These are phyloP conservation scores for Danionella dracula DNA, from an alignment of 2,797 vertebrate genomes.

Conservation along the genomic window DNA sequence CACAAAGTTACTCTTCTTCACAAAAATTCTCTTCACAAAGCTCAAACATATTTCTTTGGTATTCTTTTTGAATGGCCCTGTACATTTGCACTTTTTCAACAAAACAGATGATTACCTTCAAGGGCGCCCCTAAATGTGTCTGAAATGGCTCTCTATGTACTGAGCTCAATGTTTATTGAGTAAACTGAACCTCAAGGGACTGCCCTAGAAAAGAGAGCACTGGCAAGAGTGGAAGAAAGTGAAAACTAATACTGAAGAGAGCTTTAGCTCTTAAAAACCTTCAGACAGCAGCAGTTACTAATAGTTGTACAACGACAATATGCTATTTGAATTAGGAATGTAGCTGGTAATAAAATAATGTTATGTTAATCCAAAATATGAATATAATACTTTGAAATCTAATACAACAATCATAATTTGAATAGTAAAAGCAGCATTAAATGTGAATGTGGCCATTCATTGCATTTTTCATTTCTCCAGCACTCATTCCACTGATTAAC, in stretches of 20 bases:
- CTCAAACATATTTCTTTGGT: too few species aligned
- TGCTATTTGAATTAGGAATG: too few species aligned
- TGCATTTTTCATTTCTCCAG: not conserved
- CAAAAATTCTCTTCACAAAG: too few species aligned
- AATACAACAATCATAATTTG: not conserved
- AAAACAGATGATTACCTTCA: not conserved
- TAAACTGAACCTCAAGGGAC: constrained; percentile 1
- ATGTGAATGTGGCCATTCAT: not conserved
- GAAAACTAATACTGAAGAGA: not conserved
- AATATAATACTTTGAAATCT: not conserved
- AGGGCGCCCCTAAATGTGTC: not conserved
- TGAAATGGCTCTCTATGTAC: constrained; percentile 29
- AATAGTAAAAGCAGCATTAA: too few species aligned
- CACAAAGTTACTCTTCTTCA: too few species aligned
- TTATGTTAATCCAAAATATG: not conserved
- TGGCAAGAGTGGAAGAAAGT: not conserved
- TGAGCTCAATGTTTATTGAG: constrained; percentile 19
- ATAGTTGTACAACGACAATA: too few species aligned
- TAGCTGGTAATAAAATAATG: not conserved
- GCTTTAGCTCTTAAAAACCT: not conserved
- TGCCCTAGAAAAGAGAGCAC: not conserved
- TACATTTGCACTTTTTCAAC: not conserved
- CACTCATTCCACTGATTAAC: constrained; percentile 4
- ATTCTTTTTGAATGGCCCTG: too few species aligned
- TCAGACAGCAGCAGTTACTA: too few species aligned